Conservation (phyloP, 2,113 vertebrate species). For the Ceratotherium simum region DNA sequence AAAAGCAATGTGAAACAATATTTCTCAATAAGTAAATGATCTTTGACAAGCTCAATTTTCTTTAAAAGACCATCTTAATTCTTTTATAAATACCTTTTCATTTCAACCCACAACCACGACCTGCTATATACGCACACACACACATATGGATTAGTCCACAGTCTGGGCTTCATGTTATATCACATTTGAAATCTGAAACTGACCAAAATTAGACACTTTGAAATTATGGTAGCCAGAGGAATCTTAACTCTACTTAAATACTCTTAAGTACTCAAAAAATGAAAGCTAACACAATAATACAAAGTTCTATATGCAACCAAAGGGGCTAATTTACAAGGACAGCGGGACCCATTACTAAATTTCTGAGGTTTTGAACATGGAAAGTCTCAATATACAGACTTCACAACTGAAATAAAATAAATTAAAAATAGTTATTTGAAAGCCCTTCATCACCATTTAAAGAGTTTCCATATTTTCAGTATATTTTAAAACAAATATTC, state of each 20-base stretch:
- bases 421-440: conserved; percentile 46
- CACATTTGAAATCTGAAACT: conserved; percentile 58
- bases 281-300: conserved; percentile 50
- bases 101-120: not conserved
- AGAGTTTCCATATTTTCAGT: conserved; percentile 37
- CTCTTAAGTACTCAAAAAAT: not conserved
- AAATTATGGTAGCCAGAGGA: conserved; percentile 55
- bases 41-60: conserved; percentile 11
- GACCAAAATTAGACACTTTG: conserved; percentile 31
- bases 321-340: conserved; percentile 51
- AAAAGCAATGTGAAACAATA: conserved; percentile 47
- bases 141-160: not conserved
- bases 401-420: conserved; percentile 50
- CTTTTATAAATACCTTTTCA: conserved; percentile 53
- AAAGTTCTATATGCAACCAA: conserved; percentile 23
- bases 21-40: conserved; percentile 35
- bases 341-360: conserved; percentile 32
- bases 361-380: conserved; percentile 53
- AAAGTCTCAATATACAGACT: conserved; percentile 53
- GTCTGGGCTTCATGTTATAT: not conserved
- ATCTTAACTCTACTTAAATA: conserved; percentile 15
- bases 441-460: conserved; percentile 48
- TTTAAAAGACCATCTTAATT: conserved; percentile 32
- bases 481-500: conserved; percentile 32
- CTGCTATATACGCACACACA: not conserved